Conservation (phyloP, 2,888 invertebrate species). For the Stenolophus ochropezus region DNA sequence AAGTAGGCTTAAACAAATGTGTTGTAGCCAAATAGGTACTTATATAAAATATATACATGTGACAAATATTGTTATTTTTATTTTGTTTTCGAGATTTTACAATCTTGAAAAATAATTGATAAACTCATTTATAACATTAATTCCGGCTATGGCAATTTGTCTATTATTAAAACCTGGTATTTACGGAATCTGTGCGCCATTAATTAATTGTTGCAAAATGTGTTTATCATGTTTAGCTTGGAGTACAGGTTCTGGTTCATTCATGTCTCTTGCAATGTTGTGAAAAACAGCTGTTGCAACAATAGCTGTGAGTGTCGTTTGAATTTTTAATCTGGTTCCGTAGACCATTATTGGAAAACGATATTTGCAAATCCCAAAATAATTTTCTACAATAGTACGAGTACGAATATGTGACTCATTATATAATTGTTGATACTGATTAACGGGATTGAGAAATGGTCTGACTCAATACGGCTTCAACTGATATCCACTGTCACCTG, state of each 20-base stretch:
- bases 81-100: not conserved
- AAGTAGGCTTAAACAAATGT: too few relatives aligned
- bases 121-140: not conserved
- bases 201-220: constrained; percentile 19
- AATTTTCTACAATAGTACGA: not conserved
- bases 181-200: not conserved
- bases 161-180: not conserved
- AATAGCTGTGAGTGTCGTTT: not conserved
- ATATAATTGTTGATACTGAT: not conserved
- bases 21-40: not conserved
- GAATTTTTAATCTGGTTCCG: not conserved
- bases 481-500: not conserved
- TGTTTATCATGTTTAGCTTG: not conserved
- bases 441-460: not conserved
- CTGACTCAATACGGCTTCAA: not conserved
- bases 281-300: not conserved
- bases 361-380: not conserved
- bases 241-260: not conserved
- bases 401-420: not conserved
- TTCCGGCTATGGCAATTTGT: not conserved
- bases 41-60: not conserved
- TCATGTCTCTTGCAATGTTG: not conserved
- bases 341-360: not conserved
- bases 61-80: not conserved
- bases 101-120: not conserved